Evolutionary conservation across 92 coral and sea anemone genomes (phyloP).

Genomic region (Bergia sp.): DNA sequence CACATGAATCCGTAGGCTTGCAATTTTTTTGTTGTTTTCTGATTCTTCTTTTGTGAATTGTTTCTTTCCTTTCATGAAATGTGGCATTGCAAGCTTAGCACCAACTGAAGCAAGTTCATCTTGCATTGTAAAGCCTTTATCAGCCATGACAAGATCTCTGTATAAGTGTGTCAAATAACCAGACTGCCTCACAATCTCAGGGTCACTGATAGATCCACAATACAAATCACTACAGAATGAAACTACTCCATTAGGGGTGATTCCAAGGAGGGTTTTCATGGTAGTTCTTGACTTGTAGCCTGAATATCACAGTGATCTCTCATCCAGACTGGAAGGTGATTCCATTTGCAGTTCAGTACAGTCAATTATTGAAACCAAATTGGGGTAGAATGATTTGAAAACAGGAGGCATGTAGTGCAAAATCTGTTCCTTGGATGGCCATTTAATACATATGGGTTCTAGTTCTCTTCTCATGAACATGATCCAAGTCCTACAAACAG

Average conservation of each 20-base stretch:
- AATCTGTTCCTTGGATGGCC: slow-evolving; percentile 46
- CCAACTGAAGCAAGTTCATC: slow-evolving; percentile 57
- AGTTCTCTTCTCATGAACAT: slow-evolving; percentile 30
- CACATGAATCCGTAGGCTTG: slow-evolving; percentile 62
- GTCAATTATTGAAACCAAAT: slow-evolving; percentile 40
- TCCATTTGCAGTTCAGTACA: slow-evolving; percentile 52
- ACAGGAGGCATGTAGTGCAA: slow-evolving; percentile 39
- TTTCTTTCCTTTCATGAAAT: slow-evolving; percentile 27
- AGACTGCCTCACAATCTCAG: slow-evolving; percentile 41
- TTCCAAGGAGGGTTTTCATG: slow-evolving; percentile 38
- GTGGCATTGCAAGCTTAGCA: slow-evolving; percentile 41
- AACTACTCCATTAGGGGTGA: slow-evolving; percentile 50
- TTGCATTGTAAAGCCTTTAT: slow-evolving; percentile 49
- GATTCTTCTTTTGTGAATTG: slow-evolving; percentile 55
- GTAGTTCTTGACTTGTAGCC: slow-evolving; percentile 44
- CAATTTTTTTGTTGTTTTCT: slow-evolving; percentile 68
- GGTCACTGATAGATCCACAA: slow-evolving; percentile 42
- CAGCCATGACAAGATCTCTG: slow-evolving; percentile 49
- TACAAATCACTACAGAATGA: slow-evolving; percentile 45
- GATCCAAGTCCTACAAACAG: slow-evolving; percentile 29
- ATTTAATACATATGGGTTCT: slow-evolving; percentile 22
- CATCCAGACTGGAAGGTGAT: slow-evolving; percentile 42
- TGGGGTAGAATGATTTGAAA: slow-evolving; percentile 38
- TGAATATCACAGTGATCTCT: slow-evolving; percentile 37
- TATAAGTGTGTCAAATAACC: slow-evolving; percentile 30